Conservation (phyloP, 2,888 invertebrate genomes). For the Archips xylosteana region DNA sequence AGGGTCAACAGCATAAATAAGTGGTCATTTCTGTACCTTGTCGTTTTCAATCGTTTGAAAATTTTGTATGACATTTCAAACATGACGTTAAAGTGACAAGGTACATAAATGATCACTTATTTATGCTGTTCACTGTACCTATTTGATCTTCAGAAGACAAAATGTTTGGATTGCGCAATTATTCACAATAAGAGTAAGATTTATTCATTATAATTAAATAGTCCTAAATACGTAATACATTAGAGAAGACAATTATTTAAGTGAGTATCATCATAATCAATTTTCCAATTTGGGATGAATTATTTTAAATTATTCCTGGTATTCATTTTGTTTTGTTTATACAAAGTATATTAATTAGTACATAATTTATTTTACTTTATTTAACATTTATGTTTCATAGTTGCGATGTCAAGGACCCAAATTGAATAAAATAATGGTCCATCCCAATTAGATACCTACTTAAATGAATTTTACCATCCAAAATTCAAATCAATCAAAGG, state of each 20-base stretch:
- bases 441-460: neutral
- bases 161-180: slow-evolving; percentile 24
- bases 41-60: too few relatives aligned
- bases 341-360: slow-evolving; percentile 33
- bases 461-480: neutral
- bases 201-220: slow-evolving; percentile 19
- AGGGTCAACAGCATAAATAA: too few relatives aligned
- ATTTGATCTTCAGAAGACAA: slow-evolving; percentile 15
- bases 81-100: too few relatives aligned
- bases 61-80: too few relatives aligned
- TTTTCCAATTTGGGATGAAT: neutral
- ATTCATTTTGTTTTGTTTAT: slow-evolving; percentile 26
- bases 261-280: neutral
- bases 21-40: too few relatives aligned
- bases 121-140: too few relatives aligned
- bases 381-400: neutral
- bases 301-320: neutral
- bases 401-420: neutral
- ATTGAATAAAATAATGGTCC: neutral
- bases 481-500: slow-evolving; percentile 31
- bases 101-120: too few relatives aligned
- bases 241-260: slow-evolving; percentile 10
- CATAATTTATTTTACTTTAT: neutral
- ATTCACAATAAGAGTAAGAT: slow-evolving; percentile 15
- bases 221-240: slow-evolving; percentile 13